Evolutionary conservation across 2,888 invertebrate species (phyloP), one percentile per base, ranked within the genome.

Genomic region (Escarpia spicata): DNA sequence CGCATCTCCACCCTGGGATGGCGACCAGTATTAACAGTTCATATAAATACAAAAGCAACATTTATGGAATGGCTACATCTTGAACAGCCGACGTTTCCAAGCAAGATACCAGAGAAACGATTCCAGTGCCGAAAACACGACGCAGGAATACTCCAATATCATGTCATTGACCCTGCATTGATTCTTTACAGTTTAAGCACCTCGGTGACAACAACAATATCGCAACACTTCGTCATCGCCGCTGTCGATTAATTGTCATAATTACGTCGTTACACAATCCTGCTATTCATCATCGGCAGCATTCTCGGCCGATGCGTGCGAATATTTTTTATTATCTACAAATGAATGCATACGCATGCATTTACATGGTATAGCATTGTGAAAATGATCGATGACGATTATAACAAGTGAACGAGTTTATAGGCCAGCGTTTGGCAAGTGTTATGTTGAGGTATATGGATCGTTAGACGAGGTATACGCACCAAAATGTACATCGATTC

Each of bases 231-330:
- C n/a, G 75, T 6, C 75, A 75, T 75, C 75, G 6, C 26, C 75
- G 75, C 75, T 75, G 75, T 75, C 75, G 26, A 75, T 75, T 75
- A 75, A 75, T 75, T 75, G 75, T 75, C 75, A 75, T 75, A 75
- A 75, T 75, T 75, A 75, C 19, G n/a, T 75, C 75, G 19, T 75
- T 75, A 75, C 75, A 75, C 75, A 75, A 75, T 26, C n/a, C 75
- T 26, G n/a, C 26, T 75, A 26, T 15, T 75, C 26, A 26, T 15
- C 9, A 12, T 75, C 75, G n/a, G 75, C n/a, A 75, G 19, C n/a
- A 75, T 75, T 75, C 75, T 26, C 75, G 26, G 75, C 75, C 19
- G 52, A 52, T 52, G 52, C 52, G 15, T 52, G 75, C n/a, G 2
- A 75, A 75, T 75, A 75, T 75, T 75, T 75, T 26, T 75, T 2